Evolutionary conservation across 2,797 vertebrate genomes (phyloP).

Genomic region (Darevskia nairensis): DNA sequence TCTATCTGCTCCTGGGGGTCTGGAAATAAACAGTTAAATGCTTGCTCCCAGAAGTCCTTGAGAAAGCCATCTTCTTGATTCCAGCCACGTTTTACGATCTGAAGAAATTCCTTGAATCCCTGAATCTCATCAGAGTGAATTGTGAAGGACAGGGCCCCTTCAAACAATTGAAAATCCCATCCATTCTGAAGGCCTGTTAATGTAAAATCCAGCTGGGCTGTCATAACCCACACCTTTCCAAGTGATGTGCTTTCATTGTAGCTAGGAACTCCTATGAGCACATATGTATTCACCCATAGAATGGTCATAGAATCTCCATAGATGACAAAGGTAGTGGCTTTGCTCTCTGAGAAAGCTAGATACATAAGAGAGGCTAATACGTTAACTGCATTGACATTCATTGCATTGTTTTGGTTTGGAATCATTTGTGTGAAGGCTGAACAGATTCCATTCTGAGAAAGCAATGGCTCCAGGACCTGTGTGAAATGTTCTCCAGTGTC

Average conservation of each 20-base stretch:
- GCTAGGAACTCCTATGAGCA: too few relatives aligned
- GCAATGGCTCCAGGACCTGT: too few relatives aligned
- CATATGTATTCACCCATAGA: neutral
- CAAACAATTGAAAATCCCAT: neutral
- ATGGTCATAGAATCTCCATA: neutral
- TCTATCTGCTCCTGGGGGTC: accelerated
- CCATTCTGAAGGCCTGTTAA: neutral
- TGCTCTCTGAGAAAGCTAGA: neutral
- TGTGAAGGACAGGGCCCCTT: neutral
- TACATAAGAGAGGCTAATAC: neutral
- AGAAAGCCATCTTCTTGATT: neutral
- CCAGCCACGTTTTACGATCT: neutral
- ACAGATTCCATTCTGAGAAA: too few relatives aligned
- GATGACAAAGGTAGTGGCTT: neutral
- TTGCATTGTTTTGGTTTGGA: too few relatives aligned
- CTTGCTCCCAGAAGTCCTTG: conserved; percentile 3
- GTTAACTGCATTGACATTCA: too few relatives aligned
- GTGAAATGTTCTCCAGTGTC: too few relatives aligned
- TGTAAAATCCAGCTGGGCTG: neutral
- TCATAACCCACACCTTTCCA: neutral
- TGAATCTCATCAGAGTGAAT: neutral
- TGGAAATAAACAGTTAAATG: neutral
- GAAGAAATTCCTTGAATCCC: neutral
- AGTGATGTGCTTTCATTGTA: neutral
- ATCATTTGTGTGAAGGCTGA: neutral